phyloP scores from a whole-genome alignment of 2,797 vertebrate species.

The Onychomys arenicola region DNA sequence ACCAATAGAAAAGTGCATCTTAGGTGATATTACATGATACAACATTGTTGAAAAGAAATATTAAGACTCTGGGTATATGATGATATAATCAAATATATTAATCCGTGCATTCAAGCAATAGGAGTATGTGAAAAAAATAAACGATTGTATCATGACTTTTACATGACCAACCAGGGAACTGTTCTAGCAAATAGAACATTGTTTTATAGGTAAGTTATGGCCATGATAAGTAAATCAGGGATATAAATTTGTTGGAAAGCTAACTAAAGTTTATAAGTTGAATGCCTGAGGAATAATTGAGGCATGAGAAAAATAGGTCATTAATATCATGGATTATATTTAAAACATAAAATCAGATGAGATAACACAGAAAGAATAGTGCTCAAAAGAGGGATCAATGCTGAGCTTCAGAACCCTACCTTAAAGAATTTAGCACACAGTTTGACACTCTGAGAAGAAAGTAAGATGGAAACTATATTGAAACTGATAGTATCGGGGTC shows the following conservation, averaged over 20 bases:
- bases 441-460: neutral
- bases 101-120: neutral
- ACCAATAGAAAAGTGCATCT: neutral
- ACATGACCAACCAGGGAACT: neutral
- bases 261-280: neutral
- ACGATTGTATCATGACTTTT: neutral
- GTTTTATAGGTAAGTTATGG: neutral
- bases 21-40: neutral
- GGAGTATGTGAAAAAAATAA: neutral
- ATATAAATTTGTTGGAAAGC: neutral
- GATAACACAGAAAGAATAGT: neutral
- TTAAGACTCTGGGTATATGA: neutral
- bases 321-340: neutral
- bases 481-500: neutral
- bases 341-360: neutral
- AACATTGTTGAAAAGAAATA: neutral
- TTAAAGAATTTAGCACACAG: neutral
- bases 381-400: neutral
- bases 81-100: neutral
- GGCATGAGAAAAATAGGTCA: neutral
- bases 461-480: accelerated
- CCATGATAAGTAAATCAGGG: neutral
- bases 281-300: neutral
- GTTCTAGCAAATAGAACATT: neutral
- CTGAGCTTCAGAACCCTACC: neutral